Percentiles rank a stretch among this genome's conserved stretches.
These are phyloP conservation scores for Sebastes hopkinsi DNA, from an alignment of 2,797 vertebrate species.

Conservation along the genomic window DNA sequence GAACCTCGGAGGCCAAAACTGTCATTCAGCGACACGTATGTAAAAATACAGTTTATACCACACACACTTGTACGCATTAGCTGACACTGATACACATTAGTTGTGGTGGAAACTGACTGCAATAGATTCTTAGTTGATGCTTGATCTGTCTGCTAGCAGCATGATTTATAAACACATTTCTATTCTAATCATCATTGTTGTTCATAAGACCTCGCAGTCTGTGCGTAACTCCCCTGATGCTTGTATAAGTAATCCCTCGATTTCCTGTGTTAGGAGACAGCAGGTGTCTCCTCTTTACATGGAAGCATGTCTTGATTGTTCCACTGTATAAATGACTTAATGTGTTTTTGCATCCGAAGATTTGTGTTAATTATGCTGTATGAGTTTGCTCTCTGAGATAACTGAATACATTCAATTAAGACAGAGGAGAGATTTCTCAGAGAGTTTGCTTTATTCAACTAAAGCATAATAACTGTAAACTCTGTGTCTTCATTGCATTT, in stretches of 20 bases:
- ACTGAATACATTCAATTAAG: background rate
- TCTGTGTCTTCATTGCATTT: background rate
- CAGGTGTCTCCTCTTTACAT: background rate
- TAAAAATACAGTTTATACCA: slow-evolving; percentile 26
- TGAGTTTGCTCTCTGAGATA: background rate
- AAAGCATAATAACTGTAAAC: background rate
- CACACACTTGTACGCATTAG: background rate
- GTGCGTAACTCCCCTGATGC: background rate
- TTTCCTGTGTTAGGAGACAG: background rate
- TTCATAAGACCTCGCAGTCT: background rate
- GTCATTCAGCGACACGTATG: slow-evolving; percentile 93
- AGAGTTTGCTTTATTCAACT: background rate
- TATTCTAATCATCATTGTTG: background rate
- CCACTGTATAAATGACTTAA: background rate
- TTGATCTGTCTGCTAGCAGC: background rate
- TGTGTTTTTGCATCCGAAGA: background rate
- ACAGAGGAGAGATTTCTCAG: background rate
- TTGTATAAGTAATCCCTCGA: background rate
- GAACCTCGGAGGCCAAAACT: slow-evolving; percentile 90
- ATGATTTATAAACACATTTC: background rate
- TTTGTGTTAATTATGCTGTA: background rate
- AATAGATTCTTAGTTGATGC: background rate
- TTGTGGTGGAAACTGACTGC: too few relatives aligned
- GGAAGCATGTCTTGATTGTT: background rate
- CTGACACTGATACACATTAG: fast-evolving